These are phyloP conservation scores for Melanostigma gelatinosum DNA, from an alignment of 2,113 vertebrate species.

Conservation along the genomic window DNA sequence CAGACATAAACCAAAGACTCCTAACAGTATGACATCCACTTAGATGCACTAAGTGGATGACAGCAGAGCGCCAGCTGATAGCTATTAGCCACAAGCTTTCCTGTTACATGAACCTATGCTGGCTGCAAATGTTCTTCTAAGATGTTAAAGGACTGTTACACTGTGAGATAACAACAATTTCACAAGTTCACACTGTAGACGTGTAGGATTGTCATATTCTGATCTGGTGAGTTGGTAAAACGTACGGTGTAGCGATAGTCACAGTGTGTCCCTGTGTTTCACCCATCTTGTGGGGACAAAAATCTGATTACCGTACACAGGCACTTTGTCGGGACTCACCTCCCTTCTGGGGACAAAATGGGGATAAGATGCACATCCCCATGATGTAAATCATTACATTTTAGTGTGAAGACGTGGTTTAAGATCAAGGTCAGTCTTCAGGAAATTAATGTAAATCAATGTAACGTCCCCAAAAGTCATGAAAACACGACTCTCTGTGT, in stretches of 20 bases:
- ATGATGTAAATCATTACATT: neutral
- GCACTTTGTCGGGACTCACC: neutral
- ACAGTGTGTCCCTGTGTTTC: neutral
- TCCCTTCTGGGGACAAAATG: neutral
- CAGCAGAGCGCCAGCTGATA: no score
- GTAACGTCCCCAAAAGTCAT: neutral
- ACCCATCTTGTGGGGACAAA: no score
- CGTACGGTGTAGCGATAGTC: no score
- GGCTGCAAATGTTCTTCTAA: no score
- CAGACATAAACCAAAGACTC: neutral
- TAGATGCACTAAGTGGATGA: slow-evolving; percentile 7
- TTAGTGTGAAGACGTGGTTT: neutral
- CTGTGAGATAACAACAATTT: neutral
- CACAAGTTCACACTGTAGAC: neutral
- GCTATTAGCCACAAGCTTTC: no score
- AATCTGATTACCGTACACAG: neutral
- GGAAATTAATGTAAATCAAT: neutral
- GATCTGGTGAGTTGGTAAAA: no score
- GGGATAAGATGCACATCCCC: neutral
- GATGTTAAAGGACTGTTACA: neutral
- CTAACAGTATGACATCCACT: slow-evolving; percentile 26
- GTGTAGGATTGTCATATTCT: no score
- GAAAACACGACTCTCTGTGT: neutral
- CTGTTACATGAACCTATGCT: no score
- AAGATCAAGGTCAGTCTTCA: neutral